Base-by-base conservation (phyloP, 1,140 invertebrate species). In the Geopemphigus sp. region DNA sequence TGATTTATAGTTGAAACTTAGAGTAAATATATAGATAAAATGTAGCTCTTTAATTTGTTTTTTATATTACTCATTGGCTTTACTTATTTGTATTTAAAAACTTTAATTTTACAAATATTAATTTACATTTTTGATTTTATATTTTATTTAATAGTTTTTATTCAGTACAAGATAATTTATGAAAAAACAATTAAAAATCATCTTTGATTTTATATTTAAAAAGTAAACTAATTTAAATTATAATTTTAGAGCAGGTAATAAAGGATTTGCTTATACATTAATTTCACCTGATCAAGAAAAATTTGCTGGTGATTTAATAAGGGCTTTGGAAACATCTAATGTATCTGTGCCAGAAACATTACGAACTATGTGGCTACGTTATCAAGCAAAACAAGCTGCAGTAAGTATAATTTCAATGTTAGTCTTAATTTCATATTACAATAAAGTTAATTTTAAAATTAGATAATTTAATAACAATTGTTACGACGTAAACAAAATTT, bases 251-350 rank as follows among this genome's bases (percentile, higher is more conserved):
- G 98, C 98, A 32, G 98, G 98, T 5, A 99, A 98, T 84, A 98
- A 98, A 86, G 98, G 98, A 24, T 93, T 88, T 84, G 96, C 98
- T 0, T 99, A 95, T 86, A 99, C 98, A 0, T 99, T 99, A 84
- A 90, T 99, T 14, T 98, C 97, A 0, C 91, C 92, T 0, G 97
- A 99, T 80, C 97, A 99, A 86, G 94, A 94, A 39, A 88, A 92
- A 57, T 96, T 97, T 87, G 90, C 95, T 8, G 95, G 94, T n/a
- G 97, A 99, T 85, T 92, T 99, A 61, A 88, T 98, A 29, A 90
- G 95, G 82, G 96, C 96, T 0, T 87, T 98, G 54, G 96, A 98
- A 85, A 85, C 94, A 29, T 95, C 95, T 0, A 90, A 90, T 12
- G 89, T 91, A 0, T 83, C 87, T 15, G 90, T 97, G 1, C 94